These are phyloP conservation scores for Chrysomela aeneicollis DNA, from an alignment of 2,888 invertebrate genomes.

Conservation along the genomic window DNA sequence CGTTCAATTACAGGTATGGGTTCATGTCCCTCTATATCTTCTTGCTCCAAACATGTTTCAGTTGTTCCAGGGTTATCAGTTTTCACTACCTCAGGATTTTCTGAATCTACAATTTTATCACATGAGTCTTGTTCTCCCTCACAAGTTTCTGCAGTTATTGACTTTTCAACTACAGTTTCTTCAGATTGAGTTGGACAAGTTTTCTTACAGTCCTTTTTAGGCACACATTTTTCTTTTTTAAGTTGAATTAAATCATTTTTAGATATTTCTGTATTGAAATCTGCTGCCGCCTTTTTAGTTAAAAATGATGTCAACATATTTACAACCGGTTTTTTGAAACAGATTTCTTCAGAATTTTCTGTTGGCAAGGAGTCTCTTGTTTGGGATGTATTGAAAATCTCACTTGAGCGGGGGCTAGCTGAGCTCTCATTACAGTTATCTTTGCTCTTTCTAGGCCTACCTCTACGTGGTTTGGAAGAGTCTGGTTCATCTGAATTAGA, in stretches of 20 bases:
- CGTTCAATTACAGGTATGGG: too few species aligned
- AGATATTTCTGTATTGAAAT: neutral
- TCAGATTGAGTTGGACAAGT: neutral
- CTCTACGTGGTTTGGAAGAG: neutral
- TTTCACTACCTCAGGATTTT: too few species aligned
- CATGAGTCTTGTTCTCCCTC: too few species aligned
- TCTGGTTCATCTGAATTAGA: neutral
- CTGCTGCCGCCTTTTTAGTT: neutral
- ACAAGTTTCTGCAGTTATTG: neutral
- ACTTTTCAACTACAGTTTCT: neutral
- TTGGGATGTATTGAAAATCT: too few species aligned
- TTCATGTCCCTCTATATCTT: too few species aligned
- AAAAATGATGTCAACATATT: neutral
- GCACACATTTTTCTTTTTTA: neutral
- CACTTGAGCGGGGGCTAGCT: neutral
- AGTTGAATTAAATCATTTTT: neutral
- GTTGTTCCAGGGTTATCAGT: too few species aligned
- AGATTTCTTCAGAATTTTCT: neutral
- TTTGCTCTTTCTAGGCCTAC: neutral
- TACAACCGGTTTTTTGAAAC: neutral
- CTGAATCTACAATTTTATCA: too few species aligned
- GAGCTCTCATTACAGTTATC: neutral
- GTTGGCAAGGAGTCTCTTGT: too few species aligned
- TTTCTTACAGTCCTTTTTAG: neutral
- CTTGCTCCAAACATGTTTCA: too few species aligned